These are phyloP conservation scores for Caenorhabditis doughertyi DNA, from an alignment of 2,888 invertebrate genomes.

Conservation along the genomic window DNA sequence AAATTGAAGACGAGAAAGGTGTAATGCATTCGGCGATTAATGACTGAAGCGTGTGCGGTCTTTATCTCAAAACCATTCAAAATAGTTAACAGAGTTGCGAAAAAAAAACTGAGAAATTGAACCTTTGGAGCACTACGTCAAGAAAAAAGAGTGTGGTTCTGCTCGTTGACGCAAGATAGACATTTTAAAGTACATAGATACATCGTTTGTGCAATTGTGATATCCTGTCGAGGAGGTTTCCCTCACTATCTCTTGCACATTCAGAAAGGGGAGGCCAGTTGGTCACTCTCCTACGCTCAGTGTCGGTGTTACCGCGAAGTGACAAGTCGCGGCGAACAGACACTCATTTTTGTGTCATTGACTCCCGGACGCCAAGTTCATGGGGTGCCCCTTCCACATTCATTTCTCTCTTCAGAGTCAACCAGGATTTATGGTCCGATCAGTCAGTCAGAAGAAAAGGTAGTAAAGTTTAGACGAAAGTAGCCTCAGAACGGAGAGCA, in stretches of 20 bases:
- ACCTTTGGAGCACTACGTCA: conserved; percentile 14
- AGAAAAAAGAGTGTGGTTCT: conserved; percentile 31
- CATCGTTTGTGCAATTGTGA: conserved; percentile 66
- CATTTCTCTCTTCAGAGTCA: not conserved
- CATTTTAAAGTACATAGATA: conserved; percentile 62
- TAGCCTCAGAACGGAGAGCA: not conserved
- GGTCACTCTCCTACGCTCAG: conserved; percentile 42
- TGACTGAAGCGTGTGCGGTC: conserved; percentile 29
- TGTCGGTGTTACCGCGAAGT: conserved; percentile 54
- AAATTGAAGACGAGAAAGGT: conserved; percentile 30
- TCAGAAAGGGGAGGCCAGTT: conserved; percentile 49
- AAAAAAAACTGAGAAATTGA: conserved; percentile 4
- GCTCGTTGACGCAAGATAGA: conserved; percentile 41
- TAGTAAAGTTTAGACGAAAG: conserved; percentile 38
- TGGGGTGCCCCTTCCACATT: not conserved
- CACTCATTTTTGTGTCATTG: conserved; percentile 44
- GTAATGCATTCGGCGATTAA: conserved; percentile 42
- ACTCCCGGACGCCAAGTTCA: conserved; percentile 14
- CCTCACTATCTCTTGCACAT: conserved; percentile 57
- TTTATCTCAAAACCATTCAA: not conserved
- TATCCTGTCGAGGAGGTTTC: conserved; percentile 58
- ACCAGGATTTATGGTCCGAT: conserved; percentile 23
- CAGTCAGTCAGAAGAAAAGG: conserved; percentile 18
- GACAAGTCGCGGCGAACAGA: conserved; percentile 50
- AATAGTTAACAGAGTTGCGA: not conserved